Evolutionary conservation across 2,888 invertebrate species (phyloP), one percentile per base, ranked within the genome.

Genomic region (Amiota communis): DNA sequence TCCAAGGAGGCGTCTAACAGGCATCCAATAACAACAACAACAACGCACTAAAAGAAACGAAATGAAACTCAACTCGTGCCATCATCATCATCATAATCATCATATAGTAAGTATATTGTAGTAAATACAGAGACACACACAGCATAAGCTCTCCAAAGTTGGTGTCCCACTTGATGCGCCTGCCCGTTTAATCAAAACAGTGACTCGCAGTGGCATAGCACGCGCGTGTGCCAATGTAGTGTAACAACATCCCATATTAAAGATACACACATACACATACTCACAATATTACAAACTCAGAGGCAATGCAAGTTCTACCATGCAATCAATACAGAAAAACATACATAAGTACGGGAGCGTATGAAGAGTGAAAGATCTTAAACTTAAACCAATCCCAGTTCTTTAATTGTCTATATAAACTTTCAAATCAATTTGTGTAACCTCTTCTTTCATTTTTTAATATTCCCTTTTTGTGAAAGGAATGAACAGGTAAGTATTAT

Each of bases 141-240:
- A 36, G 6, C 36, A 6, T 8, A 64, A 59, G 71, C 59, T 73
- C 48, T n/a, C 36, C 36, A 36, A 36, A 36, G 36, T 36, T 36
- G n/a, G n/a, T n/a, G 36, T 17, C 17, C 11, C 17, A 11, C 12
- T 15, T 49, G 67, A 12, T 67, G 53, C 17, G 59, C 4, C 20
- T 59, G 59, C 10, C 36, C 36, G 36, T 6, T 6, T 59, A 20
- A 17, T 15, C 20, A 10, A 36, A 36, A 17, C 59, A 20, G 59
- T 59, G 59, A 36, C 36, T 36, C 36, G 79, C 88, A 87, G 88
- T 87, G 88, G 87, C 88, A 36, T 36, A 87, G 78, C 81, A 76
- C 82, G 88, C 85, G 88, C 87, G 87, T 87, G 87, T 87, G 87
- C 88, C 88, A 88, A 88, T 87, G 88, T 86, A 82, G 87, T 87